Base-by-base conservation (phyloP, 2,113 vertebrate genomes). In the Sphaerodactylus townsendi region DNA sequence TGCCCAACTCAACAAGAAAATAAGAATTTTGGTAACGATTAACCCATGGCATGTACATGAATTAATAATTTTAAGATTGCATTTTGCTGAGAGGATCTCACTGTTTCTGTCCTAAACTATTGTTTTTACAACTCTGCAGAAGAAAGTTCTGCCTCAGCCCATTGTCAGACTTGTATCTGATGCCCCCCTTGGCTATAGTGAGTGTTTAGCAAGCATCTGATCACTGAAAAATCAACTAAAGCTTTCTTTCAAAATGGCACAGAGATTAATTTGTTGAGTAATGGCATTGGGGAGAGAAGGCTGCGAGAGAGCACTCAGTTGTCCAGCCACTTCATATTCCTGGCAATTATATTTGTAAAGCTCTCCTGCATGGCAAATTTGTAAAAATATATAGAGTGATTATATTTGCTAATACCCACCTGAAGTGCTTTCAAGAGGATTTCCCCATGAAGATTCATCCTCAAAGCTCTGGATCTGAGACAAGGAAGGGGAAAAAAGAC, bases 381-480 rank as follows among this genome's bases (percentile, higher is more conserved):
- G n/a, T 13, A 75, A 75, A 78, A 85, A 30, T 15, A 71, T 37
- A 71, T 28, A 62, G 39, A 64, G 53, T 71, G 3, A 4, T 3
- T 69, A 65, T 68, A 2, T 83, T 89, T 91, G 14, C 74, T 87
- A 89, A 83, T 23, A 68, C 48, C 87, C 71, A 95, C 89, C 88
- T 89, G 89, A 93, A 82, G 70, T 85, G 41, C 21, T 73, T 71
- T 92, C 88, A 73, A 84, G 56, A 90, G 79, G 70, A 84, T 91
- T 92, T 86, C 86, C 84, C 85, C 35, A 66, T 9, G 37, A 82
- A 65, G 0, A 89, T 74, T 95, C 94, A 88, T 95, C 94, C 48
- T 96, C 95, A 94, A 94, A 96, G 79, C 94, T 95, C 87, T 95
- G 95, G 77, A 95, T 90, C 92, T 94, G 91, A 78, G 85, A 89